A percentile compares a stretch with the other conserved stretches of the same genome.
phyloP scores from a whole-genome alignment of 30 jellyfish, hydroid and myxozoan species.

The Rhopilema esculentum region DNA sequence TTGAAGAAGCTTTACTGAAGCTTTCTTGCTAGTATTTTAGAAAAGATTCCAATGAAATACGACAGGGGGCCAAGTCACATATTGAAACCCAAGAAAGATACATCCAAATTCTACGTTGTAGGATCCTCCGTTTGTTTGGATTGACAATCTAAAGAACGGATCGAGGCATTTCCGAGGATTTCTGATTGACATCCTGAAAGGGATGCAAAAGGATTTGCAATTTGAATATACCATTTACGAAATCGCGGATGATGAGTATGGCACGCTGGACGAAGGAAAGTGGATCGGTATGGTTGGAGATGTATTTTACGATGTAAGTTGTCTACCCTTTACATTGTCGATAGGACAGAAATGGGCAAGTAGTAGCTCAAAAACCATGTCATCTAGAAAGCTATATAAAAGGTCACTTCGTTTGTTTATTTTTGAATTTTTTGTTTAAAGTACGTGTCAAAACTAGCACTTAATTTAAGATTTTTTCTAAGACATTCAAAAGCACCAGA shows the following conservation, averaged over 20 bases:
- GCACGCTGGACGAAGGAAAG: slow-evolving; percentile 22
- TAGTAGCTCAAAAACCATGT: too few relatives aligned
- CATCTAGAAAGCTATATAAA: too few relatives aligned
- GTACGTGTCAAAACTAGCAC: background rate
- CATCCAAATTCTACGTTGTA: background rate
- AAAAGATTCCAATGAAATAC: too few relatives aligned
- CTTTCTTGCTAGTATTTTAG: too few relatives aligned
- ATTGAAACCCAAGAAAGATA: too few relatives aligned
- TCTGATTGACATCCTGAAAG: slow-evolving; percentile 52
- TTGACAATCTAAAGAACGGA: slow-evolving; percentile 25
- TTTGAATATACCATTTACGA: slow-evolving; percentile 35
- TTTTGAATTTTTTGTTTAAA: background rate
- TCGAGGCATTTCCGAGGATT: slow-evolving; percentile 42
- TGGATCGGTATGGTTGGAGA: slow-evolving; percentile 74
- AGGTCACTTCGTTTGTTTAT: too few relatives aligned
- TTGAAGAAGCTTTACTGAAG: too few relatives aligned
- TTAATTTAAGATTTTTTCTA: too few relatives aligned
- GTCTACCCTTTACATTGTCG: background rate
- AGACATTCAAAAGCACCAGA: background rate
- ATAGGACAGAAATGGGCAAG: background rate
- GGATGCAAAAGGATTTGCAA: background rate
- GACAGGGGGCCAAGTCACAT: too few relatives aligned
- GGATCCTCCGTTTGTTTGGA: slow-evolving; percentile 59
- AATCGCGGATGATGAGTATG: slow-evolving; percentile 50
- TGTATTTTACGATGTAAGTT: slow-evolving; percentile 57